Evolutionary conservation across 2,797 vertebrate genomes (phyloP).

Genomic region (Phalanger gymnotis): DNA sequence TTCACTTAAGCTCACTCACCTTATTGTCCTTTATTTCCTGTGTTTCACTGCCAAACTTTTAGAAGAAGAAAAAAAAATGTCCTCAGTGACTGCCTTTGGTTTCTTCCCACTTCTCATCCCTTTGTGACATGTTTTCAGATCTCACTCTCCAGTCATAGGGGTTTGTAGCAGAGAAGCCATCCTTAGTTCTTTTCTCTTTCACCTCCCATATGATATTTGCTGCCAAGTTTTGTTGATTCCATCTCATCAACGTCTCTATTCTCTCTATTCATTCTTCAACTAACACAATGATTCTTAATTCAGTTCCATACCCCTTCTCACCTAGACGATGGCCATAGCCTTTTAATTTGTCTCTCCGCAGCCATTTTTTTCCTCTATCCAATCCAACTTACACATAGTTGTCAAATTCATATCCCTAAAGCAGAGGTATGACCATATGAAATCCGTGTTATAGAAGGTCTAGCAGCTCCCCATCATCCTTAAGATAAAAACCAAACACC

Average conservation of each 20-base stretch:
- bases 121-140: neutral
- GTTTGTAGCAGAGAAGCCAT: neutral
- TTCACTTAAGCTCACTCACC: neutral
- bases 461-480: neutral
- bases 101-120: neutral
- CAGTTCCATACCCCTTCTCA: neutral
- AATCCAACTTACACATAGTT: neutral
- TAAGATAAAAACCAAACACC: neutral
- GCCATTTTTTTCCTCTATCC: neutral
- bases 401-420: neutral
- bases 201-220: neutral
- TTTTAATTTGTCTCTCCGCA: neutral
- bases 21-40: neutral
- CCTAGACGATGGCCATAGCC: neutral
- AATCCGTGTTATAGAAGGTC: neutral
- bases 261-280: neutral
- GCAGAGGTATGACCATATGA: neutral
- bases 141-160: neutral
- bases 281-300: neutral
- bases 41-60: neutral
- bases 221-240: neutral
- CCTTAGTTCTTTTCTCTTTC: neutral
- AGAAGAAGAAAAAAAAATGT: too few relatives aligned
- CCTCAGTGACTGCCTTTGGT: neutral
- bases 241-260: neutral